These are phyloP conservation scores for human (Homo sapiens) DNA, from an alignment of 2,113 vertebrate species.

Conservation along the genomic window DNA sequence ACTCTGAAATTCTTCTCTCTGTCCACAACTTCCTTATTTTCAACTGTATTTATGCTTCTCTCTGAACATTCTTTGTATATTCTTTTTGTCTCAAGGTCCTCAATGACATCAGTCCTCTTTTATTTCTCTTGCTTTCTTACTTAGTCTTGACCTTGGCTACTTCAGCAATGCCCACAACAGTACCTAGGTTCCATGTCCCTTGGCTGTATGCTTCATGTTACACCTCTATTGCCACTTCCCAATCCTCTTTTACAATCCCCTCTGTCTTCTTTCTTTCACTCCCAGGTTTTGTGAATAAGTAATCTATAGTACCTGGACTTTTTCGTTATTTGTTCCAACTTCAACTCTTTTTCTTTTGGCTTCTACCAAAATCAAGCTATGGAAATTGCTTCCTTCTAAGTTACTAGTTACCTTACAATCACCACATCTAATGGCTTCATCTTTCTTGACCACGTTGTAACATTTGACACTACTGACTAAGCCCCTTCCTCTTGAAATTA, in stretches of 20 bases:
- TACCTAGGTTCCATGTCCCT: not conserved
- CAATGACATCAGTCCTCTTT: not conserved
- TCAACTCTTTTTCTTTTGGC: not conserved
- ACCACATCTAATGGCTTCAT: not conserved
- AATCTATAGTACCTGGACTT: not conserved
- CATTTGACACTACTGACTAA: not conserved
- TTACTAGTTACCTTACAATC: not conserved
- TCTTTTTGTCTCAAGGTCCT: not conserved
- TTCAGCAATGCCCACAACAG: not conserved
- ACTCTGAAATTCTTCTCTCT: not conserved
- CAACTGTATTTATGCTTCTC: not conserved
- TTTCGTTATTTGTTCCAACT: not conserved
- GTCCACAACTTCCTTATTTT: not conserved
- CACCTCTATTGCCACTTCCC: not conserved
- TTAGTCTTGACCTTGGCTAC: not conserved
- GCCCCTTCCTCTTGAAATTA: conserved; percentile 21
- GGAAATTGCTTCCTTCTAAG: not conserved
- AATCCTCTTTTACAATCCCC: not conserved
- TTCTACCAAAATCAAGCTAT: not conserved
- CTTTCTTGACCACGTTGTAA: not conserved
- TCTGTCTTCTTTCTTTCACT: not conserved
- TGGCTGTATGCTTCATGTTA: not conserved
- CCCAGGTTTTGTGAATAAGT: not conserved
- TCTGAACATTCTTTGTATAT: not conserved
- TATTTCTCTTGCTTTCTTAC: not conserved